Base-by-base conservation (phyloP, 2,113 vertebrate species). In the Paedocypris sp. region DNA sequence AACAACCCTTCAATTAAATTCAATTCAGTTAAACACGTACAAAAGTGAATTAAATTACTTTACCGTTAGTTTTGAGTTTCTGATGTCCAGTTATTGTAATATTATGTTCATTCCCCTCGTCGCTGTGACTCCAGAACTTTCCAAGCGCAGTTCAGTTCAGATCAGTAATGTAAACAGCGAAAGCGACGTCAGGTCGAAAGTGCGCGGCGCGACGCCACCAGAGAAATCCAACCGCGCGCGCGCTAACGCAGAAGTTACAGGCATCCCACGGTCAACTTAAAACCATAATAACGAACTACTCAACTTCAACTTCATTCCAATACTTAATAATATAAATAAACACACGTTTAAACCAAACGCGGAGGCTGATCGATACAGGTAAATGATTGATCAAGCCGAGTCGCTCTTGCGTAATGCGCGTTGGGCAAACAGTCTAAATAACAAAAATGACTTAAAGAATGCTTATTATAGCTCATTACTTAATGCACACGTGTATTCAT, bases 311-410 rank as follows among this genome's bases (percentile, higher is more conserved):
- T n/a, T n/a, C n/a, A n/a, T n/a, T n/a, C n/a, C n/a, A n/a, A n/a
- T n/a, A n/a, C n/a, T n/a, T n/a, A n/a, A n/a, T n/a, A n/a, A n/a
- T n/a, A n/a, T n/a, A n/a, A n/a, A n/a, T n/a, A n/a, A n/a, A n/a
- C n/a, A n/a, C n/a, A n/a, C n/a, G 3, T 43, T 31, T 43, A 15
- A 29, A 28, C 1, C n/a, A 18, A 43, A 13, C 28, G 11, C 25
- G 26, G 10, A 43, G 3, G n/a, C 18, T 7, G 38, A 62, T 62
- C 60, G 43, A 53, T 63, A 43, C 13, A 29, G 42, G 50, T 64
- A 19, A 64, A 64, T 64, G 49, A 64, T 54, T 64, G 13, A 53
- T 53, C n/a, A n/a, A n/a, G n/a, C n/a, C n/a, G n/a, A n/a, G 28
- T 9, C 15, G 33, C n/a, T 22, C 23, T 38, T n/a, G 16, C 5